phyloP scores from a whole-genome alignment of 2,888 invertebrate genomes.

The Aproaerema taeniolella region DNA sequence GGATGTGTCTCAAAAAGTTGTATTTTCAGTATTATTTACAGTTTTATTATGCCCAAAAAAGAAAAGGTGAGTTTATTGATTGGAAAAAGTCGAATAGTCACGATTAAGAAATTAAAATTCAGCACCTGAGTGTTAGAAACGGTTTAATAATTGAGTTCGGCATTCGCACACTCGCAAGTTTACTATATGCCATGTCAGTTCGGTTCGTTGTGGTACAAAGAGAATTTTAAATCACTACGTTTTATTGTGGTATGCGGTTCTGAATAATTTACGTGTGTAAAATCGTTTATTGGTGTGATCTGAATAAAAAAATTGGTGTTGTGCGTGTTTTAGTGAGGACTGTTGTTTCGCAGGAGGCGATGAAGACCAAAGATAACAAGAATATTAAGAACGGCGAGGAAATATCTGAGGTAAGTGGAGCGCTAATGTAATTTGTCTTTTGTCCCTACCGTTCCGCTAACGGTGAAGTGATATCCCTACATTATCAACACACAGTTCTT shows the following conservation, averaged over 20 bases:
- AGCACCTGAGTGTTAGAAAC: slow-evolving; percentile 23
- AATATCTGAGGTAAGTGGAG: slow-evolving; percentile 75
- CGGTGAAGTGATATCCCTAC: slow-evolving; percentile 24
- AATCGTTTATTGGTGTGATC: slow-evolving; percentile 49
- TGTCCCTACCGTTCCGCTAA: slow-evolving; percentile 22
- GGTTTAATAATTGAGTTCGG: slow-evolving; percentile 39
- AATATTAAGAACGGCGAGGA: slow-evolving; percentile 74
- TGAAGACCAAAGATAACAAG: slow-evolving; percentile 79
- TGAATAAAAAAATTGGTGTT: slow-evolving; percentile 41
- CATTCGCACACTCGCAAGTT: slow-evolving; percentile 29
- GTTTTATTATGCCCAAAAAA: slow-evolving; percentile 52
- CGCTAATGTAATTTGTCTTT: slow-evolving; percentile 30
- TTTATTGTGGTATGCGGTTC: slow-evolving; percentile 59
- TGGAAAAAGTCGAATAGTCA: slow-evolving; percentile 11
- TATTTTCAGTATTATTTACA: slow-evolving; percentile 46
- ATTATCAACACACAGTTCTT: slow-evolving; percentile 15
- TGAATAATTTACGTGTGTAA: slow-evolving; percentile 60
- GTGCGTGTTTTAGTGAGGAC: slow-evolving; percentile 57
- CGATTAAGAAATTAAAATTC: slow-evolving; percentile 10
- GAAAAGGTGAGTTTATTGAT: slow-evolving; percentile 47
- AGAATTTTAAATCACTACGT: too few species aligned
- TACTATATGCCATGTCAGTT: slow-evolving; percentile 65
- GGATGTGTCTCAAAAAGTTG: slow-evolving; percentile 45
- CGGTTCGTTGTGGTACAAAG: too few species aligned
- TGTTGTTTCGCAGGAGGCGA: slow-evolving; percentile 69